Evolutionary conservation across 2,888 invertebrate species (phyloP).

Genomic region (Serripes groenlandicus): DNA sequence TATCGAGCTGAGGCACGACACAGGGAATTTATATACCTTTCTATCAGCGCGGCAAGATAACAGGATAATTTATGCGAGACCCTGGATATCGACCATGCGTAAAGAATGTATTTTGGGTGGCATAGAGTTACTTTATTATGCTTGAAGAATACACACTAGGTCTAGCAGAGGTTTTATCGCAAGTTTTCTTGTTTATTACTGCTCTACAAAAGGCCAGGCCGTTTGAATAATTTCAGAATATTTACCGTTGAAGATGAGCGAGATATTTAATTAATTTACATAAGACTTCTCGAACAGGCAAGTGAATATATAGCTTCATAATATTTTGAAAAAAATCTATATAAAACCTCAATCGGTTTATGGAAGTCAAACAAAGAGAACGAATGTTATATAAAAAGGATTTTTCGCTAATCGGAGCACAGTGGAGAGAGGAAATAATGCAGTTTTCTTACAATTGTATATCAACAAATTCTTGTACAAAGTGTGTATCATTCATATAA

Average conservation of each 20-base stretch:
- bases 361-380: no score
- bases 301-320: conserved; percentile 14
- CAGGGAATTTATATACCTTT: background rate
- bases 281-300: conserved; percentile 18
- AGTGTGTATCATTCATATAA: conserved; percentile 12
- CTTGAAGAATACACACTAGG: conserved; percentile 17
- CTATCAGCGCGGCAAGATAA: conserved; percentile 5
- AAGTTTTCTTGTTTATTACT: conserved; percentile 21
- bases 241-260: background rate
- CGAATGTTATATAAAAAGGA: background rate
- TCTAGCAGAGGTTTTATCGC: conserved; percentile 18
- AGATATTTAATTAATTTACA: background rate
- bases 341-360: no score
- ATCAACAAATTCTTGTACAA: background rate
- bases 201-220: conserved; percentile 1
- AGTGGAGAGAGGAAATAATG: conserved; percentile 14
- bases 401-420: background rate
- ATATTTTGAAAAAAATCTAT: background rate
- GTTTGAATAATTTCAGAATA: conserved; percentile 2
- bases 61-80: conserved; percentile 13
- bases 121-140: conserved; percentile 16
- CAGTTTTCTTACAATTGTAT: background rate
- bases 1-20: background rate
- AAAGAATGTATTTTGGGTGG: conserved; percentile 25
- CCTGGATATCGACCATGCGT: conserved; percentile 28